Evolutionary conservation across 2,113 vertebrate species (phyloP).

Genomic region (Larimichthys crocea): DNA sequence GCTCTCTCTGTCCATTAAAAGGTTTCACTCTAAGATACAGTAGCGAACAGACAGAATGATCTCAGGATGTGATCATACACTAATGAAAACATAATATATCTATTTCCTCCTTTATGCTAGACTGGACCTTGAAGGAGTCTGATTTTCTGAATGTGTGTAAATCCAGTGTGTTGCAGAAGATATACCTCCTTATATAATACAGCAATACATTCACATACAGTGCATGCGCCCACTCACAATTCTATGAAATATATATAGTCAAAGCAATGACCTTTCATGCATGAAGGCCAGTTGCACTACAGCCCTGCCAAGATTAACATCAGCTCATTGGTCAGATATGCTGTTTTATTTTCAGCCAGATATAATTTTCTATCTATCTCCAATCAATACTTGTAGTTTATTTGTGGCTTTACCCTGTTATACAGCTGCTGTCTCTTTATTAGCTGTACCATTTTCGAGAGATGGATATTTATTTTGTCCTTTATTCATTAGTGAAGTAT

Average conservation of each 20-base stretch:
- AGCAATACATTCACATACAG: not conserved
- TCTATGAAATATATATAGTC: not conserved
- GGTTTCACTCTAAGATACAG: no score
- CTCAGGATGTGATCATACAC: no score
- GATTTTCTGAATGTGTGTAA: not conserved
- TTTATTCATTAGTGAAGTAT: constrained; percentile 36
- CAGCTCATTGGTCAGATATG: constrained; percentile 4
- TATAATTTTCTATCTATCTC: constrained; percentile 7
- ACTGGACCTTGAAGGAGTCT: no score
- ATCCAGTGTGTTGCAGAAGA: not conserved
- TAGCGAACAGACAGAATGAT: no score
- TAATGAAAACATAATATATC: no score
- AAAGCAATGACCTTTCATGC: not conserved
- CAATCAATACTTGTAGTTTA: constrained; percentile 28
- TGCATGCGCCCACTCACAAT: not conserved
- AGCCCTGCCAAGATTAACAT: not conserved
- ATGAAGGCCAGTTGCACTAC: not conserved
- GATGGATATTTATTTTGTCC: constrained; percentile 23
- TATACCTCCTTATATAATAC: no score
- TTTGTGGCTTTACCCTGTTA: not conserved
- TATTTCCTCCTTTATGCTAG: no score
- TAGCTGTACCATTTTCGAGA: constrained; percentile 8
- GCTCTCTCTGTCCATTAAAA: no score
- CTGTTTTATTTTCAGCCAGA: constrained; percentile 23
- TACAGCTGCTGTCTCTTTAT: constrained; percentile 46